Evolutionary conservation across 2,888 invertebrate species (phyloP).

Genomic region (Drosophila testacea): DNA sequence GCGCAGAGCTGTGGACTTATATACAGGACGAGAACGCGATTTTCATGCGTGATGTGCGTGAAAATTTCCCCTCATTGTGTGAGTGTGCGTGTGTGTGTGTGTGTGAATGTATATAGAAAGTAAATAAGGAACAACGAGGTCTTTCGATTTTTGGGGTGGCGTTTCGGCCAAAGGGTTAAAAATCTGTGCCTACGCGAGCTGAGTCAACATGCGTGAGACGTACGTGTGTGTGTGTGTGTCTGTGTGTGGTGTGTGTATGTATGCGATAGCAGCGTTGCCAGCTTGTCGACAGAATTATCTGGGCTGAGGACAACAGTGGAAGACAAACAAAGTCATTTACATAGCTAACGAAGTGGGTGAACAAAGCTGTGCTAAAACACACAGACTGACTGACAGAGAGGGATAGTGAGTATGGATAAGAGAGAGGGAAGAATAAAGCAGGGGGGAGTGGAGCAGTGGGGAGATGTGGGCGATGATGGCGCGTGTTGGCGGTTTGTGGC

Average conservation of each 20-base stretch:
- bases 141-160: constrained; percentile 60
- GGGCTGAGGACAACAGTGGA: constrained; percentile 52
- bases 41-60: constrained; percentile 74
- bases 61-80: constrained; percentile 69
- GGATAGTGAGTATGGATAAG: too few species aligned
- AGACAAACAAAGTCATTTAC: constrained; percentile 79
- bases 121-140: constrained; percentile 42
- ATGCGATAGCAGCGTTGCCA: constrained; percentile 73
- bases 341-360: constrained; percentile 78
- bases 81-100: constrained; percentile 11
- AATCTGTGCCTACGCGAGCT: constrained; percentile 69
- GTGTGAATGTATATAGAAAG: constrained; percentile 44
- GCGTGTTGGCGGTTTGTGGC: constrained; percentile 69
- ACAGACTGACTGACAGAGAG: not conserved
- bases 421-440: not conserved
- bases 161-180: constrained; percentile 70
- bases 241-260: constrained; percentile 42
- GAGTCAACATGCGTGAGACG: constrained; percentile 72
- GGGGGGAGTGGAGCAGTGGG: constrained; percentile 3
- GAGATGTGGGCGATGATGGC: constrained; percentile 41
- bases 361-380: constrained; percentile 37
- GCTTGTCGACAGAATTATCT: constrained; percentile 63
- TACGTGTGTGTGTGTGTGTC: constrained; percentile 24
- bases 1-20: constrained; percentile 31
- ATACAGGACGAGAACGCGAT: constrained; percentile 50